Conservation (phyloP, 1,140 invertebrate species). For the Lepidurus packardi region DNA sequence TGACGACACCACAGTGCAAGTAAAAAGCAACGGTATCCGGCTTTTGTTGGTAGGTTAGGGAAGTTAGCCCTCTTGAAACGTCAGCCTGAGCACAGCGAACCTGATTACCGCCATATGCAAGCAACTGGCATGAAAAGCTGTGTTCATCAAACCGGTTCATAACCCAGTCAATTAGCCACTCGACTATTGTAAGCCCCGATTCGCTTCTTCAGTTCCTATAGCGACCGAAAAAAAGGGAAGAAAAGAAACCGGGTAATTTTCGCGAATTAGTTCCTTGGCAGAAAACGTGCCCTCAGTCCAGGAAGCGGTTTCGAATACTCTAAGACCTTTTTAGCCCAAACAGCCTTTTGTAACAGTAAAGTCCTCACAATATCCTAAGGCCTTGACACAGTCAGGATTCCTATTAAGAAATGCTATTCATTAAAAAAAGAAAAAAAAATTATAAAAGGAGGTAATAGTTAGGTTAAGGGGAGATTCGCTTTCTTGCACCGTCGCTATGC, state of each 20-base stretch:
- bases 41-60: neutral
- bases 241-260: too few relatives aligned
- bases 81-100: neutral
- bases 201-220: too few relatives aligned
- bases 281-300: too few relatives aligned
- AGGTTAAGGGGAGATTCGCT: constrained; percentile 12
- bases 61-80: neutral
- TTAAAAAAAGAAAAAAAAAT: neutral
- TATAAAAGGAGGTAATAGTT: neutral
- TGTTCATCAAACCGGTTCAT: constrained; percentile 1
- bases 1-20: neutral
- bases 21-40: neutral
- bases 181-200: neutral
- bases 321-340: neutral
- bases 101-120: neutral
- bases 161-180: neutral
- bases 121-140: neutral
- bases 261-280: too few relatives aligned
- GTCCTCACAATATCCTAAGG: neutral
- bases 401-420: neutral
- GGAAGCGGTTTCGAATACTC: too few relatives aligned
- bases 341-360: neutral
- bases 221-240: too few relatives aligned
- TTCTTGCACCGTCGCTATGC: constrained; percentile 13
- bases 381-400: neutral